Evolutionary conservation across 2,888 invertebrate species (phyloP).

Genomic region (Nemapogon koenigi): DNA sequence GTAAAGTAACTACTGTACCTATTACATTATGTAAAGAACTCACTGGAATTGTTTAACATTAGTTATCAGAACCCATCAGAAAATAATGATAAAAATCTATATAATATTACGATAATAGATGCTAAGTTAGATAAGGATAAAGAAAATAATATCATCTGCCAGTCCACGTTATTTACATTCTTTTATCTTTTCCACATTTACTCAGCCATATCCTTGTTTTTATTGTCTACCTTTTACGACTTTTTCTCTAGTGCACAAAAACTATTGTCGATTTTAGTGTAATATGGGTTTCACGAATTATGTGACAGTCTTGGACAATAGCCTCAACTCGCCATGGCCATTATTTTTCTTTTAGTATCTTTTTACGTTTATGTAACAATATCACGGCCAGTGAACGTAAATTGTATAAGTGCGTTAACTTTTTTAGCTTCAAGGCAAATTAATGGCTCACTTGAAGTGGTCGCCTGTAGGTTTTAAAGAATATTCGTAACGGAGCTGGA

Average conservation of each 20-base stretch:
- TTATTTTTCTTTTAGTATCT: slow-evolving; percentile 24
- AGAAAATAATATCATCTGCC: background rate
- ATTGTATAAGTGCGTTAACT: too few species aligned
- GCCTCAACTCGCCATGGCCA: slow-evolving; percentile 21
- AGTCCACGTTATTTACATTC: background rate
- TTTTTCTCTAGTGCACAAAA: too few species aligned
- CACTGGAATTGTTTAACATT: too few species aligned
- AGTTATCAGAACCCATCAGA: too few species aligned
- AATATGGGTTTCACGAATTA: slow-evolving; percentile 48
- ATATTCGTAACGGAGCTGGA: slow-evolving; percentile 5
- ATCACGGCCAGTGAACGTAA: slow-evolving; percentile 19
- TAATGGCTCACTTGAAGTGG: background rate
- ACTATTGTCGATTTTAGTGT: too few species aligned
- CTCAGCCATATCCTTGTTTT: too few species aligned
- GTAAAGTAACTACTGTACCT: too few species aligned
- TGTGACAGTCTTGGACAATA: slow-evolving; percentile 27
- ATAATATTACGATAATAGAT: too few species aligned
- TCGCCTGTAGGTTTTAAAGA: background rate
- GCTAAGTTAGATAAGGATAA: slow-evolving; percentile 11
- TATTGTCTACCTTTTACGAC: too few species aligned
- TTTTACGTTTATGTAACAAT: slow-evolving; percentile 27
- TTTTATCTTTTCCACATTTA: background rate
- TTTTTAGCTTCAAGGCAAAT: background rate
- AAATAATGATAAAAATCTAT: too few species aligned
- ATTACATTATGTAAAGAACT: too few species aligned